A percentile compares a stretch with the other conserved stretches of the same genome.
phyloP scores from a whole-genome alignment of 2,888 invertebrate species.

The Agriopis marginaria region DNA sequence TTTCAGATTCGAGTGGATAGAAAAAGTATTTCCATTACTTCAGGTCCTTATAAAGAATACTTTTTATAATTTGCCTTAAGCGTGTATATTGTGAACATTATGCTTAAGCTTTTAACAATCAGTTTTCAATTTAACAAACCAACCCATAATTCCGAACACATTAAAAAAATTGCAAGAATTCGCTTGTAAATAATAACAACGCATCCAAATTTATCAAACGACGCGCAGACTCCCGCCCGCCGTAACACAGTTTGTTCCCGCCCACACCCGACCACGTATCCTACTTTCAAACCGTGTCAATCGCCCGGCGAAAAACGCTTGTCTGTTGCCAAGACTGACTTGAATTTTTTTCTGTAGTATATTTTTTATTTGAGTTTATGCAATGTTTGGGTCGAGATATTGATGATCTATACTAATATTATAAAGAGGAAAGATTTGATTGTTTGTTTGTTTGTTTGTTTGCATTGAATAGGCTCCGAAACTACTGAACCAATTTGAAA shows the following conservation, averaged over 20 bases:
- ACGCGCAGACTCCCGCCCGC: constrained; percentile 18
- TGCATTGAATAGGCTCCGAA: too few relatives aligned
- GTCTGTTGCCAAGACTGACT: constrained; percentile 71
- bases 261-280: constrained; percentile 72
- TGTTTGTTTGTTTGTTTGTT: too few relatives aligned
- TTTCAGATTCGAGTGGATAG: too few relatives aligned
- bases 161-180: not conserved
- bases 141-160: not conserved
- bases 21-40: too few relatives aligned
- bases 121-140: not conserved
- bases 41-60: too few relatives aligned
- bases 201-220: constrained; percentile 25
- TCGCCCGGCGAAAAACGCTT: constrained; percentile 69
- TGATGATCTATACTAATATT: too few relatives aligned
- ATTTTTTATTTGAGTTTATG: constrained; percentile 35
- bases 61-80: too few relatives aligned
- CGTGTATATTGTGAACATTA: too few relatives aligned
- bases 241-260: constrained; percentile 55
- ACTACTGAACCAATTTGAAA: too few relatives aligned
- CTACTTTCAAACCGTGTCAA: constrained; percentile 79
- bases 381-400: constrained; percentile 27
- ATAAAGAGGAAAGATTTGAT: too few relatives aligned
- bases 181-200: constrained; percentile 8
- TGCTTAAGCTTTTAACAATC: too few relatives aligned
- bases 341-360: constrained; percentile 51